Conservation (phyloP, 2,797 vertebrate species). For the Cyclura pinguis region DNA sequence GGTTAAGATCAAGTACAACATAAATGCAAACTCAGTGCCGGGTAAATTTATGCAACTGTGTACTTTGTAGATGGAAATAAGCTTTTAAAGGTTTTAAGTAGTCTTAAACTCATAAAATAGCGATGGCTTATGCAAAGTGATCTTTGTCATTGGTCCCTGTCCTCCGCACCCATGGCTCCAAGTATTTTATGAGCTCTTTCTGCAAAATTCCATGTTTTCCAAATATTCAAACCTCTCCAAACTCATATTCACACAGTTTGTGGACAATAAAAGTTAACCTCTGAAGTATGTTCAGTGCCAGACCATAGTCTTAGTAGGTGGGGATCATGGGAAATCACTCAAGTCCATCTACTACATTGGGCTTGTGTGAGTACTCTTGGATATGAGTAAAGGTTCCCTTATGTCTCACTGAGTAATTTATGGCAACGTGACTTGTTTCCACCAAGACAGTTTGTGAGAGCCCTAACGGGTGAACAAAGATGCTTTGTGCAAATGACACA, state of each 20-base stretch:
- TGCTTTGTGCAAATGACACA: not conserved
- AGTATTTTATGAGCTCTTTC: not conserved
- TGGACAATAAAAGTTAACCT: not conserved
- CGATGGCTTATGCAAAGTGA: not conserved
- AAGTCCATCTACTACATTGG: too few species aligned
- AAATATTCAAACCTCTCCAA: not conserved
- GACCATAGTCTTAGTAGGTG: not conserved
- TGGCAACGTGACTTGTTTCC: not conserved
- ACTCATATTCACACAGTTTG: not conserved
- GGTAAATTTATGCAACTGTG: not conserved
- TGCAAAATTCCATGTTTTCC: not conserved
- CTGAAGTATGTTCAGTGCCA: not conserved
- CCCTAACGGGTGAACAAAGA: too few species aligned
- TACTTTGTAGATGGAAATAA: not conserved
- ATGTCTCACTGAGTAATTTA: not conserved
- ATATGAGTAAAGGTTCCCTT: not conserved
- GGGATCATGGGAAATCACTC: not conserved
- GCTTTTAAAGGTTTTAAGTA: not conserved
- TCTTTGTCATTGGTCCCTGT: not conserved
- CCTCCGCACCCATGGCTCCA: not conserved
- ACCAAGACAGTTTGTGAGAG: not conserved
- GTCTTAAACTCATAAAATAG: not conserved
- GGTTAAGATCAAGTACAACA: not conserved
- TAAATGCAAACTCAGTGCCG: not conserved
- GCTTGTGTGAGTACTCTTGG: not conserved